phyloP scores from a whole-genome alignment of 2,113 vertebrate genomes.

The Rhinoptilus africanus region DNA sequence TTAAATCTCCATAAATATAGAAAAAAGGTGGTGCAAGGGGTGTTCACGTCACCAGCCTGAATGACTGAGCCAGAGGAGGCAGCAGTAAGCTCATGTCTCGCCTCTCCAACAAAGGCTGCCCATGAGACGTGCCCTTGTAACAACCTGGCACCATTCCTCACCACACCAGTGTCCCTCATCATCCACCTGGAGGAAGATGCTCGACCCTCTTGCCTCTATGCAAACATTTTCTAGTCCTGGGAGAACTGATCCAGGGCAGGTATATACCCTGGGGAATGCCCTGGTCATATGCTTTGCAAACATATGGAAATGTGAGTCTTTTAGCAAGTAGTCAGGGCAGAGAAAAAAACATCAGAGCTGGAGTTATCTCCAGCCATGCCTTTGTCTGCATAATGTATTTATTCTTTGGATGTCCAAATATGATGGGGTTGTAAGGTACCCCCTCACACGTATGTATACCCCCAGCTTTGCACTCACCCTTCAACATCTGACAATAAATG shows the following conservation, averaged over 20 bases:
- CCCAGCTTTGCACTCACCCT: neutral
- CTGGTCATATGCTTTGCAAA: neutral
- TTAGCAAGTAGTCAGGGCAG: neutral
- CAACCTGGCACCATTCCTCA: neutral
- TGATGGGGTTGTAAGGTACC: neutral
- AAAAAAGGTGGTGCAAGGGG: neutral
- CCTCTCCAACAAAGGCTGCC: neutral
- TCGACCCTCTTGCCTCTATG: neutral
- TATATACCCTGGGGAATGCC: neutral
- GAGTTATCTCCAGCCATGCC: neutral
- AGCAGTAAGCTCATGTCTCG: neutral
- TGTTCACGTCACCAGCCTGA: neutral
- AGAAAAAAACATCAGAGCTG: neutral
- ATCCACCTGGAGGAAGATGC: neutral
- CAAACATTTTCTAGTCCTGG: neutral
- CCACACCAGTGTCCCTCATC: accelerated
- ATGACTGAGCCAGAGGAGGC: neutral
- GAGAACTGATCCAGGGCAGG: neutral
- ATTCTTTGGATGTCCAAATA: neutral
- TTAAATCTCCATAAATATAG: neutral
- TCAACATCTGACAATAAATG: neutral
- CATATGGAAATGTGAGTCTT: neutral
- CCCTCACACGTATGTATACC: neutral
- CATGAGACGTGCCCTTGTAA: neutral
- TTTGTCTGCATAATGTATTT: neutral